Percentiles rank a stretch among this genome's conserved stretches.
These are phyloP conservation scores for Laticauda laticaudata DNA, from an alignment of 2,113 vertebrate genomes.

Conservation along the genomic window DNA sequence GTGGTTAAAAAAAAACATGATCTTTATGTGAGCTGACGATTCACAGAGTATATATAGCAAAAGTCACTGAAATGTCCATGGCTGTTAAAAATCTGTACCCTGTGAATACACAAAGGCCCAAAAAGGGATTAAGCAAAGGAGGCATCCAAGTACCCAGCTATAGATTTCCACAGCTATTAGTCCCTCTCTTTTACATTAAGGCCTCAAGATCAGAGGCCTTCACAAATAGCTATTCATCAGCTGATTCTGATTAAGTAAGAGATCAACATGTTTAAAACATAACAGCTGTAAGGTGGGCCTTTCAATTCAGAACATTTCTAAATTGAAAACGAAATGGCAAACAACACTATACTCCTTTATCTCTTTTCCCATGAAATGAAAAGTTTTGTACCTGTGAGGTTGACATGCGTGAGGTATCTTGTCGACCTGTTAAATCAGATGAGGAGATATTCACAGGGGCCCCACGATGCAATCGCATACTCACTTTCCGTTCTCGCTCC, in stretches of 20 bases:
- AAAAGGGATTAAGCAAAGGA: constrained; percentile 10
- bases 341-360: background rate
- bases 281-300: background rate
- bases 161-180: background rate
- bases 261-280: background rate
- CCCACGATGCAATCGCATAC: constrained; percentile 92
- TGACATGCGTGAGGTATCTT: constrained; percentile 95
- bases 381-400: constrained; percentile 86
- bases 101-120: background rate
- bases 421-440: constrained; percentile 89
- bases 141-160: background rate
- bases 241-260: background rate
- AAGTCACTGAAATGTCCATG: constrained; percentile 13
- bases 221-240: background rate
- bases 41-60: background rate
- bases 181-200: background rate
- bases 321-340: background rate
- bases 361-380: background rate
- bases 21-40: constrained; percentile 3
- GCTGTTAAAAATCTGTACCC: constrained; percentile 1
- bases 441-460: constrained; percentile 92
- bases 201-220: background rate
- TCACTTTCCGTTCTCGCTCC: constrained; percentile 93
- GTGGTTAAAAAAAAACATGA: constrained; percentile 1
- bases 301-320: background rate